Evolutionary conservation across 1,140 invertebrate genomes (phyloP).

Genomic region (Mycetomoellerius zeteki): DNA sequence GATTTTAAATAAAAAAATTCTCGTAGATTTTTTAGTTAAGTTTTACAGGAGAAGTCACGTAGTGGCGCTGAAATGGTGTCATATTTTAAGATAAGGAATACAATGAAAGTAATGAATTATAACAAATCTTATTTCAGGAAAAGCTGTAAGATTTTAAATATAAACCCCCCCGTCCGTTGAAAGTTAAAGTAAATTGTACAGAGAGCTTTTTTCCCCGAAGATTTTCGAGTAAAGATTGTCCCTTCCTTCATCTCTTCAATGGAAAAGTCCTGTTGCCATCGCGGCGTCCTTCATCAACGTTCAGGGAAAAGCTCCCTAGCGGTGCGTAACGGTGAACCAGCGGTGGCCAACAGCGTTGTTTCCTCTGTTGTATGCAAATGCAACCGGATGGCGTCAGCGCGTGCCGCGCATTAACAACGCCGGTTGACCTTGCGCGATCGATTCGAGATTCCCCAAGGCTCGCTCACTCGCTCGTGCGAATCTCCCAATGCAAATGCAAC

Average conservation of each 20-base stretch:
- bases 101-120: no score
- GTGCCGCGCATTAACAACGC: conserved; percentile 68
- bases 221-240: background rate
- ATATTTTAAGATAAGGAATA: no score
- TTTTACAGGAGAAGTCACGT: no score
- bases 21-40: background rate
- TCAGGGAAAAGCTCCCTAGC: conserved; percentile 57
- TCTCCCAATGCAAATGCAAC: conserved; percentile 37
- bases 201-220: background rate
- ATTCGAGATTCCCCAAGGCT: conserved; percentile 53
- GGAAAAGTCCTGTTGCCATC: conserved; percentile 32
- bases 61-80: no score
- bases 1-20: conserved; percentile 5
- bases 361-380: conserved; percentile 73
- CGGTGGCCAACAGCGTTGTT: conserved; percentile 45
- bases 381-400: conserved; percentile 61
- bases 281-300: conserved; percentile 36
- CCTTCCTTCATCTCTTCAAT: background rate
- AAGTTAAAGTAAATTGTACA: conserved; percentile 10
- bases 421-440: conserved; percentile 55
- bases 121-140: no score
- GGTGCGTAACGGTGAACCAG: conserved; percentile 59
- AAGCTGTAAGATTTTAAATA: no score
- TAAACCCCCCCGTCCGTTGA: no score
- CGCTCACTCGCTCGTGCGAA: conserved; percentile 59